A percentile compares a stretch with the other conserved stretches of the same genome.
phyloP scores from a whole-genome alignment of 2,888 invertebrate species.

The Synanthedon andrenaeformis region DNA sequence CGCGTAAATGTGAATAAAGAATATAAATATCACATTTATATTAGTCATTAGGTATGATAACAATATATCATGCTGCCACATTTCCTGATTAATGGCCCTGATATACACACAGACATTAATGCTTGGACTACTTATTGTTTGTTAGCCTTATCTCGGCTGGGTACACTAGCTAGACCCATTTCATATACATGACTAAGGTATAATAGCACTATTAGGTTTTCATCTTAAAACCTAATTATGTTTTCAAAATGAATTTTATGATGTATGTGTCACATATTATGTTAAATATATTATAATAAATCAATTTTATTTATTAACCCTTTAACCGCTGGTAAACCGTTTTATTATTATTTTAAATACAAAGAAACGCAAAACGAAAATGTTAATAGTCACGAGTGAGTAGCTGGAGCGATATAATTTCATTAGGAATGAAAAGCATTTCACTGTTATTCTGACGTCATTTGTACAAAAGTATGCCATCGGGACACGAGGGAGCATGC shows the following conservation, averaged over 20 bases:
- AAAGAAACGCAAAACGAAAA: no score
- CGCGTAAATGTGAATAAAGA: no score
- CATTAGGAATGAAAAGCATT: conserved; percentile 9
- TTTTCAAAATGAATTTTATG: no score
- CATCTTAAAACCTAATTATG: no score
- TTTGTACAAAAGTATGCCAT: conserved; percentile 27
- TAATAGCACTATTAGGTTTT: no score
- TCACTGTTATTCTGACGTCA: conserved; percentile 27
- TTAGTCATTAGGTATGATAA: background rate
- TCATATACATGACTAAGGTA: no score
- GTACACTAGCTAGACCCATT: no score
- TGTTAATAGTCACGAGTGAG: background rate
- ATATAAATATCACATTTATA: background rate
- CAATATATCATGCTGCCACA: background rate
- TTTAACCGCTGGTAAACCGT: no score
- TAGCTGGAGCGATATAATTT: background rate
- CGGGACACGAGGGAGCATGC: conserved; percentile 22
- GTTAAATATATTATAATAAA: no score
- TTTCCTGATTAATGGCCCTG: background rate
- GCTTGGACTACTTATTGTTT: background rate
- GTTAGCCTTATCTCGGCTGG: background rate
- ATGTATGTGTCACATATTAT: no score
- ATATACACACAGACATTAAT: background rate
- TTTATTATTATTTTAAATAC: no score
- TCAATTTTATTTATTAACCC: no score